These are phyloP conservation scores for Theonella swinhoei DNA, from an alignment of 37 sponge, comb jelly and placozoan genomes.

Conservation along the genomic window DNA sequence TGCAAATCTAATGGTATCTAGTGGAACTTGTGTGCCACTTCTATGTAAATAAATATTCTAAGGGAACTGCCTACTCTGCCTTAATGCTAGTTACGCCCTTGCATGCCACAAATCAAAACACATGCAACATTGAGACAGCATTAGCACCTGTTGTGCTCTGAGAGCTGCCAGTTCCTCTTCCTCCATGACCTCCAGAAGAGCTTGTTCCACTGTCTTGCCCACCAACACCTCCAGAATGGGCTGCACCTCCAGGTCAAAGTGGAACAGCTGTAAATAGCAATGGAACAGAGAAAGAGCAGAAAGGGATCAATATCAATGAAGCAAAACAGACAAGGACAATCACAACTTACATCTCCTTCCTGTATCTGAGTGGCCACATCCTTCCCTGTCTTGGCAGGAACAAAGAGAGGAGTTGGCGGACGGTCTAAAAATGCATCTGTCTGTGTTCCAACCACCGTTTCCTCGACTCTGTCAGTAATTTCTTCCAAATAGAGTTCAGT, in stretches of 20 bases:
- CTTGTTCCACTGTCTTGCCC: slow-evolving; percentile 99
- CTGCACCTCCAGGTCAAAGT: slow-evolving; percentile 94
- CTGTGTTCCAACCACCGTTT: slow-evolving; percentile 89
- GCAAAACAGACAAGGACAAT: too few species aligned
- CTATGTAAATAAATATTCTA: slow-evolving; percentile 9
- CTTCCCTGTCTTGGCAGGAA: slow-evolving; percentile 97
- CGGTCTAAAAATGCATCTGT: slow-evolving; percentile 98
- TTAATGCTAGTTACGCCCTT: background rate
- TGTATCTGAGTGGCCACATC: slow-evolving; percentile 95
- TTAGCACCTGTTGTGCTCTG: slow-evolving; percentile 77
- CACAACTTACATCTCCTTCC: slow-evolving; percentile 96
- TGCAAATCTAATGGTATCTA: background rate
- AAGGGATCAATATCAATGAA: background rate
- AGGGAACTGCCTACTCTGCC: background rate
- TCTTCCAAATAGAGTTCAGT: slow-evolving; percentile 98
- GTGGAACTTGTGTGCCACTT: background rate
- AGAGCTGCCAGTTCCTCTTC: slow-evolving; percentile 95
- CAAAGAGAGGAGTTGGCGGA: slow-evolving; percentile 95
- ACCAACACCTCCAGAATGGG: slow-evolving; percentile 98
- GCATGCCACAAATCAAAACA: background rate
- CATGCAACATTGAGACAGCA: slow-evolving; percentile 2
- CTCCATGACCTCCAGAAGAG: slow-evolving; percentile 98
- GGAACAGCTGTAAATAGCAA: slow-evolving; percentile 98
- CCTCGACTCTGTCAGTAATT: slow-evolving; percentile 92
- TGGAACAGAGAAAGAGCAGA: slow-evolving; percentile 1